A percentile compares a stretch with the other conserved stretches of the same genome.
phyloP scores from a whole-genome alignment of 2,888 invertebrate species.

The Entomobrya multifasciata region DNA sequence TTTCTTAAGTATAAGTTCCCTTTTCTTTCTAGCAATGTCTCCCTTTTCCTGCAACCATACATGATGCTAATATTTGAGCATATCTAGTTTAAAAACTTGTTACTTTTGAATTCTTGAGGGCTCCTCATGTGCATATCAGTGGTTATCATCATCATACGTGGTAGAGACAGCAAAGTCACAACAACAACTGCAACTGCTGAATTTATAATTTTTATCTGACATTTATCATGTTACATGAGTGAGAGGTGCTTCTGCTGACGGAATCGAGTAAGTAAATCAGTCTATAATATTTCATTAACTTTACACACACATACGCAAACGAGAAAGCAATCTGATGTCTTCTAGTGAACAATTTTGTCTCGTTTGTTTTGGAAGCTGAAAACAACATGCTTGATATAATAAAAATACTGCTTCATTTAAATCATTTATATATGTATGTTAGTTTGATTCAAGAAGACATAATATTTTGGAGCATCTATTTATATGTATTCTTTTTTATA shows the following conservation, averaged over 20 bases:
- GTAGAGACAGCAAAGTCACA: conserved; percentile 47
- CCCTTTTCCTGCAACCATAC: background rate
- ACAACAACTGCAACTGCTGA: conserved; percentile 15
- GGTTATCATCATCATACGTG: conserved; percentile 34
- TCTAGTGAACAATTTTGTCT: too few relatives aligned
- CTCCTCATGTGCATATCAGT: background rate
- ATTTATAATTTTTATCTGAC: conserved; percentile 38
- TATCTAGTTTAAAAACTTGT: conserved; percentile 6
- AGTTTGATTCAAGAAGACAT: too few relatives aligned
- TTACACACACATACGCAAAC: too few relatives aligned
- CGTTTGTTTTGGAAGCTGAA: too few relatives aligned
- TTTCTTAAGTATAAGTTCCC: conserved; percentile 75
- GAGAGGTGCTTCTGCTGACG: background rate
- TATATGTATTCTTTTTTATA: background rate
- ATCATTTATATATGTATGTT: too few relatives aligned
- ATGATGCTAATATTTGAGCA: background rate
- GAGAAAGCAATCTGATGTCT: too few relatives aligned
- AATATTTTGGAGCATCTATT: background rate
- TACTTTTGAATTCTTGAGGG: conserved; percentile 32
- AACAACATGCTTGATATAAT: too few relatives aligned
- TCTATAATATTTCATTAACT: background rate
- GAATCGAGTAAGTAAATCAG: background rate
- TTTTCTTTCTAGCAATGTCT: conserved; percentile 10
- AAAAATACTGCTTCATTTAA: too few relatives aligned
- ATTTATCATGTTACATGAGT: conserved; percentile 35